phyloP scores from a whole-genome alignment of 2,797 vertebrate species.

The Notolabrus celidotus region DNA sequence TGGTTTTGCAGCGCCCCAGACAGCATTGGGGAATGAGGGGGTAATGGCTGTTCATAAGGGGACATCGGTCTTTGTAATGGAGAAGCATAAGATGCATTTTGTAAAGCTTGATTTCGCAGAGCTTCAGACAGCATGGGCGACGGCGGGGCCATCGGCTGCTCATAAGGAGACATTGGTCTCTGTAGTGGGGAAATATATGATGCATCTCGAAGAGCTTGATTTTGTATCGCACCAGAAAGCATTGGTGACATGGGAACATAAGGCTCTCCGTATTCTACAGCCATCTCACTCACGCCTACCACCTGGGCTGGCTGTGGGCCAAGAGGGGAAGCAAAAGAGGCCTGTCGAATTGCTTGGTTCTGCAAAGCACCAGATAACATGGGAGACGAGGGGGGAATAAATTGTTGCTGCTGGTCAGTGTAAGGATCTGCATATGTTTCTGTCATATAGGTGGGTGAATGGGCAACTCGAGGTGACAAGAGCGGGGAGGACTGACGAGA shows the following conservation, averaged over 20 bases:
- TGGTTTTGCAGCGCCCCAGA: constrained; percentile 78
- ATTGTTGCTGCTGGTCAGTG: constrained; percentile 45
- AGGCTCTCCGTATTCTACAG: constrained; percentile 45
- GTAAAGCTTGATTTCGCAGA: constrained; percentile 66
- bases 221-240: constrained; percentile 68
- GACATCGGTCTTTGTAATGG: constrained; percentile 66
- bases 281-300: constrained; percentile 52
- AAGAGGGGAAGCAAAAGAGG: constrained; percentile 57
- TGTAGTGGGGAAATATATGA: constrained; percentile 56
- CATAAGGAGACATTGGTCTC: constrained; percentile 62
- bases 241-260: constrained; percentile 58
- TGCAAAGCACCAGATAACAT: constrained; percentile 68
- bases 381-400: constrained; percentile 56
- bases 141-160: constrained; percentile 46
- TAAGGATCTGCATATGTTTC: constrained; percentile 55
- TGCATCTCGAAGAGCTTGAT: constrained; percentile 64
- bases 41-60: constrained; percentile 58
- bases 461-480: constrained; percentile 35
- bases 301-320: constrained; percentile 51
- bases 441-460: constrained; percentile 39
- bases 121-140: constrained; percentile 69
- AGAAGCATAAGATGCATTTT: constrained; percentile 64
- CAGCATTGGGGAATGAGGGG: constrained; percentile 66
- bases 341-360: constrained; percentile 59
- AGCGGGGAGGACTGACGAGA: constrained; percentile 70